Conservation (phyloP, 2,888 invertebrate genomes). For the Nomada fabriciana region DNA sequence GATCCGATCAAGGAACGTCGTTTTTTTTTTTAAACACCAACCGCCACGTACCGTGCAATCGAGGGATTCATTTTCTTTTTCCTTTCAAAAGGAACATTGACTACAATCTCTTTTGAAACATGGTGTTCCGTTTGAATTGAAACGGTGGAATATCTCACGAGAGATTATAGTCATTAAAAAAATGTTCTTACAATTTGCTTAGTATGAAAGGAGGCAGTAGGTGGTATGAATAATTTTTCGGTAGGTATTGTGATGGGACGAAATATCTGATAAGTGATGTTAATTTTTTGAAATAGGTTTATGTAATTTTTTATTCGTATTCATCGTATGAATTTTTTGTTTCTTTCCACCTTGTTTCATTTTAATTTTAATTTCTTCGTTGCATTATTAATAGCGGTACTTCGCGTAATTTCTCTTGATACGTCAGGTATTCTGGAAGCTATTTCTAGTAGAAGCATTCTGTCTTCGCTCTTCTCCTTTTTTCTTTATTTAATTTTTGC, state of each 20-base stretch:
- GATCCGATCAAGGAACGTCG: slow-evolving; percentile 47
- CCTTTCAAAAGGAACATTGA: not conserved
- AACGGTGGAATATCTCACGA: no score
- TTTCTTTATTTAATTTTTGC: not conserved
- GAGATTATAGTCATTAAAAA: not conserved
- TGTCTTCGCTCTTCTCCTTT: not conserved
- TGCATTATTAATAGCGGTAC: not conserved
- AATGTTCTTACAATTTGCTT: not conserved
- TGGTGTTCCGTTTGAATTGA: no score
- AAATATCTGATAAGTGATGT: no score
- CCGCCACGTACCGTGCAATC: slow-evolving; percentile 5
- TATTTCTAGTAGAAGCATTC: not conserved
- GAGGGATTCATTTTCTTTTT: slow-evolving; percentile 21
- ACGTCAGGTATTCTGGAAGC: not conserved
- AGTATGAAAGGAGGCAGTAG: no score
- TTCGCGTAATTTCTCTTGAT: not conserved
- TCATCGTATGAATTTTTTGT: not conserved
- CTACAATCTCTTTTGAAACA: not conserved
- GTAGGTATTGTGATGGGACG: no score
- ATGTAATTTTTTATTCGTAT: not conserved
- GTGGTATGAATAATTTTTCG: no score
- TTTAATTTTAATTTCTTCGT: not conserved
- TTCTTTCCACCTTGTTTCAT: not conserved
- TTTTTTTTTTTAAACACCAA: slow-evolving; percentile 34
- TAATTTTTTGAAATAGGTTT: no score